These are phyloP conservation scores for Falco columbarius DNA, from an alignment of 2,797 vertebrate genomes.

Conservation along the genomic window DNA sequence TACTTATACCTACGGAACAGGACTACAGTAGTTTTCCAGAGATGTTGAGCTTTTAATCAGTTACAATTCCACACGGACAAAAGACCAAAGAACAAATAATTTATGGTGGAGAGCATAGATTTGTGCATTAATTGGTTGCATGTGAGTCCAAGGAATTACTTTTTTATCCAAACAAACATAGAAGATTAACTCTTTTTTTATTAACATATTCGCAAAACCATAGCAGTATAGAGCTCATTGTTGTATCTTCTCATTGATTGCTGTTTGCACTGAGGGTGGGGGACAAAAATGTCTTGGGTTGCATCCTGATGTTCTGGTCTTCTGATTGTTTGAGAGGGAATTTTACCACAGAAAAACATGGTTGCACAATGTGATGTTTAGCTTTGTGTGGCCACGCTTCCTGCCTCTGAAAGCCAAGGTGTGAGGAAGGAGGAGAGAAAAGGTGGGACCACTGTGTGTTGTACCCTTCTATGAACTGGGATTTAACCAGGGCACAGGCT, in stretches of 20 bases:
- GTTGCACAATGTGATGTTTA: neutral
- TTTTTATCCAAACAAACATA: neutral
- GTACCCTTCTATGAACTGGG: neutral
- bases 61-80: neutral
- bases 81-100: neutral
- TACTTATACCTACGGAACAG: neutral
- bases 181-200: neutral
- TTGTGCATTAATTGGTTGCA: neutral
- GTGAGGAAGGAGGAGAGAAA: neutral
- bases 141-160: neutral
- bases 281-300: neutral
- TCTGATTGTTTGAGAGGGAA: neutral
- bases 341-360: neutral
- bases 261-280: neutral
- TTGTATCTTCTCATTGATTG: neutral
- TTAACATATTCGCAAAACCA: neutral
- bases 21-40: neutral
- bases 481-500: neutral
- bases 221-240: neutral
- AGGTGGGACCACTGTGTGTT: neutral
- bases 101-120: neutral
- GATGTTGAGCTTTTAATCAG: neutral
- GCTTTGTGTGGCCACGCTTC: neutral
- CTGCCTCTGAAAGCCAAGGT: neutral
- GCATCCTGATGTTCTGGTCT: neutral